These are phyloP conservation scores for Jordanella pulchra DNA, from an alignment of 2,797 vertebrate species.

Conservation along the genomic window DNA sequence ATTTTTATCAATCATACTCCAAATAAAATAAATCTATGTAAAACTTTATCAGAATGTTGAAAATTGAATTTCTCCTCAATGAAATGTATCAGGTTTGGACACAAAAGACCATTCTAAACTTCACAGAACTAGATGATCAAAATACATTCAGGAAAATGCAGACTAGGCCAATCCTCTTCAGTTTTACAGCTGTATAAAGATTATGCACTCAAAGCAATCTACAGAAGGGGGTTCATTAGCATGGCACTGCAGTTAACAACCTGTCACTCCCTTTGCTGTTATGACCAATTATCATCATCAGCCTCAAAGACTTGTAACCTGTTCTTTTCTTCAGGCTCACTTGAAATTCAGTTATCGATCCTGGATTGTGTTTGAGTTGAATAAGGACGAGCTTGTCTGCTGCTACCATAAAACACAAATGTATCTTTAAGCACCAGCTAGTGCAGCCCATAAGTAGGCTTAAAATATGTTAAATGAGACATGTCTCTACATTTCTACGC, in stretches of 20 bases:
- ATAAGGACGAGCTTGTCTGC: background rate
- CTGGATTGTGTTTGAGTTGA: background rate
- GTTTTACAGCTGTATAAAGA: slow-evolving; percentile 23
- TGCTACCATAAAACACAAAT: background rate
- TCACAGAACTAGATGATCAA: slow-evolving; percentile 2
- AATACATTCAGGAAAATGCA: background rate
- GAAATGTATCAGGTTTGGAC: slow-evolving; percentile 3
- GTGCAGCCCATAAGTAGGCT: background rate
- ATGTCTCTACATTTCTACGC: no score
- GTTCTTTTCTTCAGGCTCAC: background rate
- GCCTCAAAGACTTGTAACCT: background rate
- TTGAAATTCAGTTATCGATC: background rate
- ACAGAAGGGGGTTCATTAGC: slow-evolving; percentile 16
- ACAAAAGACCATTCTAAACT: background rate
- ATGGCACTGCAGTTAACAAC: background rate
- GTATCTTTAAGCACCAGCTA: no score
- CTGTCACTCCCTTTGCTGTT: background rate
- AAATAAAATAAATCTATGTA: background rate
- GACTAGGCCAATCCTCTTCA: background rate
- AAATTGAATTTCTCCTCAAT: background rate
- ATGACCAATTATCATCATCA: background rate
- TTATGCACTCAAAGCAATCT: slow-evolving; percentile 23
- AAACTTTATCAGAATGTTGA: no score
- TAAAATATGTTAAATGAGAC: background rate
- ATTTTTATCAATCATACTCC: background rate